Base-by-base conservation (phyloP, 2,888 invertebrate species). In the Melieria crassipennis region DNA sequence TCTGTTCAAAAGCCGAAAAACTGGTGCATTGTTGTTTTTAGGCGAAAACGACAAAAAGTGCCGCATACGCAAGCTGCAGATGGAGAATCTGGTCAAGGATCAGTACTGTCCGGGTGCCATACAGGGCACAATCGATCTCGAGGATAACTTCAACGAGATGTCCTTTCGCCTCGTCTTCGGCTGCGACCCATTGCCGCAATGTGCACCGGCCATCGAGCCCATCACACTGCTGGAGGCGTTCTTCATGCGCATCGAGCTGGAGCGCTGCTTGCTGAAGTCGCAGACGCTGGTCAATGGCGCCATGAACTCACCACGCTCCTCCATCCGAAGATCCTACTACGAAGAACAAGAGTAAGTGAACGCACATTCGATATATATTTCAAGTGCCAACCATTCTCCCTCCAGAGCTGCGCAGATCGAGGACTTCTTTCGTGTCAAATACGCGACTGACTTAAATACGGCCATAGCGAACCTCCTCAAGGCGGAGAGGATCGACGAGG, bases 181-280 rank as follows among this genome's bases (percentile, higher is more conserved):
- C 4, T 57, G 67, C 11, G 7, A 30, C 7, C 7, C 45, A 0
- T 7, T 75, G 55, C 81, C 82, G 0, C n/a, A 63, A 0, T 72
- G 70, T 5, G 75, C 74, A 0, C 56, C 70, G 4, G 69, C 73
- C 5, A 63, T 81, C 4, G 83, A 81, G 65, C 82, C 83, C 10
- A 79, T 84, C 9, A 77, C 78, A 0, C 69, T 84, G 62, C n/a
- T 84, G 30, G 84, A 84, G 57, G 84, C 84, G 0, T 74, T 84
- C 7, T 68, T 77, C 4, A 4, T 78, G 55, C 79, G 84, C 11
- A 78, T 84, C 30, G 80, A 81, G 9, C 66, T 74, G 4, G 83
- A 84, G 11, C 77, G 80, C 0, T 63, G 66, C 30, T 57, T 64
- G 9, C 42, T 72, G 5, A 69, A 5, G 16, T 67, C 60, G 7